phyloP scores from a whole-genome alignment of 2,797 vertebrate genomes.

The Squalus acanthias region DNA sequence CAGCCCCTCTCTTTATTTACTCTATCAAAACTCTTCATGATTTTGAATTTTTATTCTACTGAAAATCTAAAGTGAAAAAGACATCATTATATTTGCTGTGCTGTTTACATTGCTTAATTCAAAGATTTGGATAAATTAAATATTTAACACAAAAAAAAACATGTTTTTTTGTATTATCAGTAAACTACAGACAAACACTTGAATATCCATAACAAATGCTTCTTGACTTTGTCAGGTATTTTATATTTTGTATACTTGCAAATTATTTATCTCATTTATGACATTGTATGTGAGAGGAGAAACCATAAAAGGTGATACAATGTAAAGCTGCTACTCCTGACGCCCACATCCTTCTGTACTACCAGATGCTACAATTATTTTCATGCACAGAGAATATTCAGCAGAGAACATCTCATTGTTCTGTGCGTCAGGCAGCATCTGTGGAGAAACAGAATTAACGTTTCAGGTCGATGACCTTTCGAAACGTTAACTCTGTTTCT shows the following conservation, averaged over 20 bases:
- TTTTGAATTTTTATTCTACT: not conserved
- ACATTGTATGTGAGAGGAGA: not conserved
- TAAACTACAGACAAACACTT: not conserved
- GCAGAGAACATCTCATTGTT: not conserved
- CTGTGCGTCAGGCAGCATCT: not conserved
- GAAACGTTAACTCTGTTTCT: no score
- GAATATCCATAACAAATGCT: not conserved
- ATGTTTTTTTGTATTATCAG: not conserved
- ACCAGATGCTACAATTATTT: not conserved
- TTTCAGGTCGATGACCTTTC: no score
- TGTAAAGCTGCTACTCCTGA: not conserved
- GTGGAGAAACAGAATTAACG: no score
- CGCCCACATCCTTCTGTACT: not conserved
- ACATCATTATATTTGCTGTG: not conserved
- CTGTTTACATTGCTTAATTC: not conserved
- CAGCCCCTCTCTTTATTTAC: no score
- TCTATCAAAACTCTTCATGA: not conserved
- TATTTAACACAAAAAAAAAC: not conserved
- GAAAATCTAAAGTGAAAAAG: not conserved
- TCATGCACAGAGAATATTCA: not conserved
- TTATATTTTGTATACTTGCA: not conserved
- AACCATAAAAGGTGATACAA: not conserved
- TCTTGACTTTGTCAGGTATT: not conserved
- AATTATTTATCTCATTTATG: not conserved
- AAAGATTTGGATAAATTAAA: not conserved